Evolutionary conservation across 2,797 vertebrate species (phyloP), one percentile per base, ranked within the genome.

Genomic region (Limnodromus scolopaceus): DNA sequence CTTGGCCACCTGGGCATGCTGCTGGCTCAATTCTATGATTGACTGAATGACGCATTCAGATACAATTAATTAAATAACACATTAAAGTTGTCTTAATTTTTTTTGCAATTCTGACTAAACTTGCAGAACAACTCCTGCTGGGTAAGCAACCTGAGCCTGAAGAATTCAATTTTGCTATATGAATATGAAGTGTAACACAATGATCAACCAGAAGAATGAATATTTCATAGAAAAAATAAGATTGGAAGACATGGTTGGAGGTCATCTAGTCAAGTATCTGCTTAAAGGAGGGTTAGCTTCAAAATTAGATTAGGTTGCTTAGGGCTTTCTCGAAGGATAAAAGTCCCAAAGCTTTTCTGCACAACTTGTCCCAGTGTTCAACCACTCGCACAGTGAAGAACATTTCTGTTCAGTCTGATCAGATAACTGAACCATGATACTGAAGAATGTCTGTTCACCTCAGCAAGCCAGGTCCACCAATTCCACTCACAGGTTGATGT

Each of bases 1-100:
- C 34, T 25, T 36, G 13, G n/a, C n/a, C 55, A 36, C 22, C 55
- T 36, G 55, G 22, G 34, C 55, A 60, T 34, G 27, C 34, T 60
- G 34, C 15, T 60, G 16, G 34, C 34, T 27, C 57, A 38, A 27
- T 60, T 38, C 10, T 38, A 18, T 38, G 24, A 27, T 12, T 60
- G 57, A 60, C 5, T 68, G 36, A 70, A 81, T 82, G 0, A 70
- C 36, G 16, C 0, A 1, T 48, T 55, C 27, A 1, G 5, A 87
- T 28, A 49, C 3, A 46, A 72, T 49, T 71, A 43, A 68, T 76
- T 65, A 84, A 70, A 24, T 23, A 78, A 83, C 18, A n/a, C 2
- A 5, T 24, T 28, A 78, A 25, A 55, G 24, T 38, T 75, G 12
- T 46, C 64, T 72, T 58, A 0, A 19, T 36, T 86, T 90, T 74